Evolutionary conservation across 2,888 invertebrate genomes (phyloP), one percentile per base, ranked within the genome.

Genomic region (Aleiodes alternator): DNA sequence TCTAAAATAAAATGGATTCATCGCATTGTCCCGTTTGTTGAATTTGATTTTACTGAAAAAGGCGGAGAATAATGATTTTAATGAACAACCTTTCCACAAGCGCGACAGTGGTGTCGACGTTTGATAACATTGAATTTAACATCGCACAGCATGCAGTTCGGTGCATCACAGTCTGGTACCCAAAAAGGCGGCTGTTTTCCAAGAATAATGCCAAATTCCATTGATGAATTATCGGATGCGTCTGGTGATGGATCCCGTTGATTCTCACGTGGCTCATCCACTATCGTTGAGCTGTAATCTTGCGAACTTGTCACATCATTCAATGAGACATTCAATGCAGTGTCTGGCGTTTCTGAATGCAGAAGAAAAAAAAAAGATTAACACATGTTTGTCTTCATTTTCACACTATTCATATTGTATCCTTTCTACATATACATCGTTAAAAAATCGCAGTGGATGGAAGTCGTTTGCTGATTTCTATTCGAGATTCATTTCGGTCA

Each of bases 41-140:
- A 59, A 61, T 71, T 23, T 61, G n/a, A 29, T 51, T 59, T 16
- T 16, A 3, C 31, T 1, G 34, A 56, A 55, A 9, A 68, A 57
- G 16, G 34, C 1, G 11, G 8, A 29, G 3, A n/a, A 43, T 68
- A 9, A 31, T 53, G 6, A 31, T 9, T 55, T 12, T 7, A 14
- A 68, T 29, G 6, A 16, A 83, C 87, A 87, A 94, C 95, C 90
- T 94, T 93, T 78, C 96, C 96, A 87, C 96, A 97, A 64, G 96
- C 96, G 71, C 97, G 91, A 87, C 97, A 97, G 89, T 97, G 97
- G 90, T 97, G 97, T 51, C 97, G 91, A 57, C 96, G 91, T 87
- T 94, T 95, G 69, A 96, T 92, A 79, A 97, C 92, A 0, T 95
- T 96, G 88, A 97, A 97, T 88, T 94, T 95, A 61, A 92, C 89